These are phyloP conservation scores for Artibeus jamaicensis DNA, from an alignment of 2,797 vertebrate genomes.

Conservation along the genomic window DNA sequence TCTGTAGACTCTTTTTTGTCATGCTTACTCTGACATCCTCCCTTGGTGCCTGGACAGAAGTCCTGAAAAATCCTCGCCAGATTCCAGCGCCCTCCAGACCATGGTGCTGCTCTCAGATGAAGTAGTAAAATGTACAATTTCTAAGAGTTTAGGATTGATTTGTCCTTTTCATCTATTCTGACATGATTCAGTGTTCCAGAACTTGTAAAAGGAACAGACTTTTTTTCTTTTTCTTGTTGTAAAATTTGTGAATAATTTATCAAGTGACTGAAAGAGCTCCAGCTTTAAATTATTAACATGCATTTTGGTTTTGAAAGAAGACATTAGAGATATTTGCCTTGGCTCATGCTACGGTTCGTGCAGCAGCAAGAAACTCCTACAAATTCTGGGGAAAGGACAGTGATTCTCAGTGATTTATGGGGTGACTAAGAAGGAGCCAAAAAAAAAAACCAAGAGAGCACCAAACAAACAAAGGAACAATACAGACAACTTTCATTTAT, in stretches of 20 bases:
- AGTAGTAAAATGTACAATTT: constrained; percentile 71
- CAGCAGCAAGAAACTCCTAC: constrained; percentile 34
- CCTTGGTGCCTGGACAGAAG: neutral
- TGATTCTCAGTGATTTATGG: constrained; percentile 64
- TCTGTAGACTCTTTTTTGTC: neutral
- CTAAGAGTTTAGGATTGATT: constrained; percentile 70
- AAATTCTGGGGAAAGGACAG: constrained; percentile 31
- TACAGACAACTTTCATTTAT: constrained; percentile 74
- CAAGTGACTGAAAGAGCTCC: constrained; percentile 70
- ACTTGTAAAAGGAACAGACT: constrained; percentile 75
- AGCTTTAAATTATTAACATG: constrained; percentile 81
- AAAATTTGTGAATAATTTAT: constrained; percentile 83
- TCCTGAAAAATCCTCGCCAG: neutral
- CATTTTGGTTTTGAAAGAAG: constrained; percentile 75
- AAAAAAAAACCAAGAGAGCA: neutral
- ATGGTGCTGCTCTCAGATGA: neutral
- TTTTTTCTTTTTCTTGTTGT: constrained; percentile 21
- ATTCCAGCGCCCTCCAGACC: neutral
- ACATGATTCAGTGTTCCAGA: constrained; percentile 79
- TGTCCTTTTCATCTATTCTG: constrained; percentile 78
- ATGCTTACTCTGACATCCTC: neutral
- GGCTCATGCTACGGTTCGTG: constrained; percentile 48
- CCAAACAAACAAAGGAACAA: constrained; percentile 56
- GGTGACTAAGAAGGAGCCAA: constrained; percentile 48
- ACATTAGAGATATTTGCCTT: constrained; percentile 77